These are phyloP conservation scores for Cephus sareptanus DNA, from an alignment of 2,888 invertebrate species.

Conservation along the genomic window DNA sequence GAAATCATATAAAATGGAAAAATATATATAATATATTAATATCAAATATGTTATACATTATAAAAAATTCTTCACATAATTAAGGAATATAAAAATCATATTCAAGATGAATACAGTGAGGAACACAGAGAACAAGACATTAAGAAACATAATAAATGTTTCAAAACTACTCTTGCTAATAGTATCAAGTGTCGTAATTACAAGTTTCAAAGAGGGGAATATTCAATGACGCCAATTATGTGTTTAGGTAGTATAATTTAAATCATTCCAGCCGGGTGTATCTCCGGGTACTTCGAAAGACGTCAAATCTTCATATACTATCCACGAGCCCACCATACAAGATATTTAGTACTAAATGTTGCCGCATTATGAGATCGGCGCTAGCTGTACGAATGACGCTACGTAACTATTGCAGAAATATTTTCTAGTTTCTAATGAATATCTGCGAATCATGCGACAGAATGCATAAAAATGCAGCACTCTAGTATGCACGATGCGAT, in stretches of 20 bases:
- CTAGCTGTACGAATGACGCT: not conserved
- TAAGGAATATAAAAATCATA: not conserved
- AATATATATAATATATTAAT: not conserved
- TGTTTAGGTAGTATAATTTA: not conserved
- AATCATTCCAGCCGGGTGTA: not conserved
- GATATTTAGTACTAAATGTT: not conserved
- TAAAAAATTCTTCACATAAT: not conserved
- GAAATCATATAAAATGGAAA: not conserved
- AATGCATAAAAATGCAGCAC: slow-evolving; percentile 11
- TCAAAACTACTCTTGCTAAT: not conserved
- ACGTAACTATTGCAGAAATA: not conserved
- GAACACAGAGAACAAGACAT: not conserved
- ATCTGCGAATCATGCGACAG: slow-evolving; percentile 36
- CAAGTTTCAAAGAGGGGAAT: not conserved
- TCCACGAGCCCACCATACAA: not conserved
- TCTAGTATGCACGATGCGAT: slow-evolving; percentile 22
- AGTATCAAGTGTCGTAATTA: not conserved
- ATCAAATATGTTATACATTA: not conserved
- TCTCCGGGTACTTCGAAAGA: not conserved
- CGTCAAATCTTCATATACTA: slow-evolving; percentile 3
- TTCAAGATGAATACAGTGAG: not conserved
- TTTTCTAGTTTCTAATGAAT: slow-evolving; percentile 5
- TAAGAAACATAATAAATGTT: not conserved
- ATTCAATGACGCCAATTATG: not conserved
- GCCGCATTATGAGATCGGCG: not conserved